Base-by-base conservation (phyloP, 2,888 invertebrate species). In the Amorpha juglandis region DNA sequence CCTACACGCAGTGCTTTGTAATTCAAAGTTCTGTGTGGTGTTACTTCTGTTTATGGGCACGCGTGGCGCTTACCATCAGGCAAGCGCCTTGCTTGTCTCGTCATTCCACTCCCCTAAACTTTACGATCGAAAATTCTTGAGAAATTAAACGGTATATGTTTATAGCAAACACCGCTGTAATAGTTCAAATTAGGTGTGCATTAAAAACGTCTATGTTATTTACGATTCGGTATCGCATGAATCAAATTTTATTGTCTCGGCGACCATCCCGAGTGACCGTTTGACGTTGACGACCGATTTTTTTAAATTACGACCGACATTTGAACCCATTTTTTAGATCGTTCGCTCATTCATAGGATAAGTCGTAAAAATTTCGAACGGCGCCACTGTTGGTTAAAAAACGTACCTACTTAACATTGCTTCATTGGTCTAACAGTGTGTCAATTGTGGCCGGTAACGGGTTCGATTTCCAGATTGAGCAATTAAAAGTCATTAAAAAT, bases 101-200 rank as follows among this genome's bases (percentile, higher is more conserved):
- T n/a, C n/a, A n/a, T n/a, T n/a, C n/a, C 42, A 19, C 58, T 38
- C 19, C 38, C 19, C 19, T 16, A 38, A 35, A 9, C 38, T 52
- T 58, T 21, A 58, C 58, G 58, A 58, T 12, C 42, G 19, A 1
- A 53, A 53, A 53, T 53, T 19, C 58, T 58, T 42, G 1, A 42
- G 27, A 14, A 55, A 53, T 38, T 50, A 42, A 51, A 38, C 50
- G 19, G 33, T 63, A 63, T 21, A 16, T 45, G 14, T 45, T 63
- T 63, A 51, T 27, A 21, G 7, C 16, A 27, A 33, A 35, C 82
- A 83, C 80, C 81, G 74, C 79, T 76, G 90, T 90, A 89, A 92
- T 90, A 89, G 91, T 87, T 89, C 87, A 88, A 89, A 92, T 90
- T 89, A 83, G 87, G 83, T 76, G 74, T 81, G 83, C 81, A 88